A percentile compares a stretch with the other conserved stretches of the same genome.
phyloP scores from a whole-genome alignment of 2,797 vertebrate species.

The Micropoecilia bifurca region DNA sequence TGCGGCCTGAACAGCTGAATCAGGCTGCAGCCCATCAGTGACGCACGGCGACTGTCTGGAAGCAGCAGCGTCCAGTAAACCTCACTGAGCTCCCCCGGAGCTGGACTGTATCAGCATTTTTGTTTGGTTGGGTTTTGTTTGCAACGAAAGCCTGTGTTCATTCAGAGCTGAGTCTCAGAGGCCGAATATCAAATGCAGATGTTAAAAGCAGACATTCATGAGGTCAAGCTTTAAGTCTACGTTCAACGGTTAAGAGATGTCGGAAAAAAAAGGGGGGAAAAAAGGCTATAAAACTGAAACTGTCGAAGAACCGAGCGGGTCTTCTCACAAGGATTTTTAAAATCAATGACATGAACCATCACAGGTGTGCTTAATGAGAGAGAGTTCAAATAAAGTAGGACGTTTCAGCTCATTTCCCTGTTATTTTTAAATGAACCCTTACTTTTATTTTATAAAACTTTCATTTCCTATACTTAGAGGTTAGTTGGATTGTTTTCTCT shows the following conservation, averaged over 20 bases:
- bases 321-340: slow-evolving; percentile 20
- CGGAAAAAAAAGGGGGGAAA: not conserved
- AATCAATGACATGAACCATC: slow-evolving; percentile 5
- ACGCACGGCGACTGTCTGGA: slow-evolving; percentile 45
- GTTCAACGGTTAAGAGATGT: slow-evolving; percentile 29
- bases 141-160: slow-evolving; percentile 24
- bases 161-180: slow-evolving; percentile 28
- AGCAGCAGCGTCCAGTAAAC: slow-evolving; percentile 32
- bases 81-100: slow-evolving; percentile 29
- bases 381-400: slow-evolving; percentile 8
- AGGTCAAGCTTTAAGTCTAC: slow-evolving; percentile 23
- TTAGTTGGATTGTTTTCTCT: slow-evolving; percentile 10
- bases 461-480: slow-evolving; percentile 17
- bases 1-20: slow-evolving; percentile 55
- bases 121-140: not conserved
- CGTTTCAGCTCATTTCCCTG: not conserved
- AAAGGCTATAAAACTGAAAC: slow-evolving; percentile 19
- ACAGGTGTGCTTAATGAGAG: slow-evolving; percentile 6
- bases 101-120: slow-evolving; percentile 29
- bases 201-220: slow-evolving; percentile 59
- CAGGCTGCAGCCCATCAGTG: slow-evolving; percentile 34
- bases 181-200: slow-evolving; percentile 64
- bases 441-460: not conserved
- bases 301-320: slow-evolving; percentile 21
- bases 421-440: not conserved